Conservation (phyloP, 2,797 vertebrate species). For the Triplophysa bombifrons region DNA sequence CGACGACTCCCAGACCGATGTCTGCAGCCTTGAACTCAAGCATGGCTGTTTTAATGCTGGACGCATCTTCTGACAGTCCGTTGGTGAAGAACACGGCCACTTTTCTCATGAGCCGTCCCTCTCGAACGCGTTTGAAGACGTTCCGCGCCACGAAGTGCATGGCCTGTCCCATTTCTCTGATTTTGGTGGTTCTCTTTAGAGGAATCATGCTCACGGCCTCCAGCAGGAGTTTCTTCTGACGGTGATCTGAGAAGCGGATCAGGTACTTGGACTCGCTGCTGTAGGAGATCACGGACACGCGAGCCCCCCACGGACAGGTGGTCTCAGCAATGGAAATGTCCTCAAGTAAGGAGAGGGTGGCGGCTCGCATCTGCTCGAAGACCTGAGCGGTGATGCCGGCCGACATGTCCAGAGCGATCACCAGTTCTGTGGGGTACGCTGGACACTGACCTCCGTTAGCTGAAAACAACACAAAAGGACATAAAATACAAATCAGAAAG, state of each 20-base stretch:
- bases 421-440: slow-evolving; percentile 83
- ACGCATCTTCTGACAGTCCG: slow-evolving; percentile 62
- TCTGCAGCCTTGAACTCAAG: slow-evolving; percentile 80
- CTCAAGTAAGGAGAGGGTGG: slow-evolving; percentile 74
- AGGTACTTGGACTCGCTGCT: slow-evolving; percentile 74
- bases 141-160: slow-evolving; percentile 86
- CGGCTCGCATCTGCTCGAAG: slow-evolving; percentile 80
- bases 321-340: slow-evolving; percentile 77
- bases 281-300: slow-evolving; percentile 82
- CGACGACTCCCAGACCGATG: slow-evolving; percentile 76
- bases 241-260: slow-evolving; percentile 84
- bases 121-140: slow-evolving; percentile 80
- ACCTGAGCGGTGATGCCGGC: slow-evolving; percentile 66
- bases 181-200: slow-evolving; percentile 69
- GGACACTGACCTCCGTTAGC: slow-evolving; percentile 71
- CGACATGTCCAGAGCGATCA: slow-evolving; percentile 87
- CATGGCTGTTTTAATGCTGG: slow-evolving; percentile 72
- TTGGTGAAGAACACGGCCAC: slow-evolving; percentile 82
- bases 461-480: slow-evolving; percentile 45
- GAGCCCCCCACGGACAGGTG: slow-evolving; percentile 83
- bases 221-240: slow-evolving; percentile 65
- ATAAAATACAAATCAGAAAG: not conserved
- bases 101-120: slow-evolving; percentile 79
- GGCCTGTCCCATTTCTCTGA: slow-evolving; percentile 74
- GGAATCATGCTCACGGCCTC: slow-evolving; percentile 72